phyloP scores from a whole-genome alignment of 2,888 invertebrate species.

The Seira musarum region DNA sequence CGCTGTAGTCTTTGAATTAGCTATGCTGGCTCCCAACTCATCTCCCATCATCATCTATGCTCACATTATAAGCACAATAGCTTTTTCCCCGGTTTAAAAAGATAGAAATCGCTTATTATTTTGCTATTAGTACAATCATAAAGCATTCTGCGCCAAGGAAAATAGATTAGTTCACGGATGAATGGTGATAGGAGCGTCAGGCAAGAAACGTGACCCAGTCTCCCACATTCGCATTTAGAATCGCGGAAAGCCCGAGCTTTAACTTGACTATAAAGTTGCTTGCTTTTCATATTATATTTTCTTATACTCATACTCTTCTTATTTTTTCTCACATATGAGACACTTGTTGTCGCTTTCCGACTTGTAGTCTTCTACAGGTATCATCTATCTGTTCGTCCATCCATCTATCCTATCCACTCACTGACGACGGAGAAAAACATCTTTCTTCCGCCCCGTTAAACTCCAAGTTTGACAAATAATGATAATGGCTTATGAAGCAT shows the following conservation, averaged over 20 bases:
- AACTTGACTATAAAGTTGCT: too few relatives aligned
- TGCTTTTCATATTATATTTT: too few relatives aligned
- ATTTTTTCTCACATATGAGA: not conserved
- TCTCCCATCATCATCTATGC: not conserved
- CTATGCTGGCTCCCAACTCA: not conserved
- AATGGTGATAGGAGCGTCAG: slow-evolving; percentile 31
- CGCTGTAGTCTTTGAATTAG: too few relatives aligned
- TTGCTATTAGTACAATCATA: not conserved
- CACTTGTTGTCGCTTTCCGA: not conserved
- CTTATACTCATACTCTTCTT: not conserved
- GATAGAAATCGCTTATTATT: not conserved
- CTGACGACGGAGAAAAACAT: too few relatives aligned
- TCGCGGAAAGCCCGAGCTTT: too few relatives aligned
- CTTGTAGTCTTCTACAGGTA: not conserved
- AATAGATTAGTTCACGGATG: slow-evolving; percentile 41
- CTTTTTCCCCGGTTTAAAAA: not conserved
- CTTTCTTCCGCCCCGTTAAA: too few relatives aligned
- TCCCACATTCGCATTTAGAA: slow-evolving; percentile 41
- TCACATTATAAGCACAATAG: not conserved
- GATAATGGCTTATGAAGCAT: not conserved
- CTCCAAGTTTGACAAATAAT: not conserved
- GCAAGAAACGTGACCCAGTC: slow-evolving; percentile 47
- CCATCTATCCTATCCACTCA: too few relatives aligned
- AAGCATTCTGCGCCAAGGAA: not conserved
- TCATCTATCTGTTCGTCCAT: too few relatives aligned